Evolutionary conservation across 2,113 vertebrate genomes (phyloP).

Genomic region (Oreotrochilus melanogaster): DNA sequence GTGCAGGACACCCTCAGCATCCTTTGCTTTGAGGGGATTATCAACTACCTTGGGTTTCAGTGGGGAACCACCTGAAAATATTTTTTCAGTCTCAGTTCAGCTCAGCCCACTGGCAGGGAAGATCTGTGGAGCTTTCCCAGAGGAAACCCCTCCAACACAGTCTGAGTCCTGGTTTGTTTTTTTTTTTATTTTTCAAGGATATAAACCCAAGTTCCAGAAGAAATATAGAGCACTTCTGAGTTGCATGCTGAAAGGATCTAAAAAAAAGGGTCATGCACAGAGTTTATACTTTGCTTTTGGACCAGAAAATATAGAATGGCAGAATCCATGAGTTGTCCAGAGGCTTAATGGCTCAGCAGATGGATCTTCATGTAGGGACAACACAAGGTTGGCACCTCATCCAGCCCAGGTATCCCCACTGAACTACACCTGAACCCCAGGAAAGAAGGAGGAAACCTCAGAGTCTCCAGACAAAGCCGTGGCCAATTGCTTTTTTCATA

Average conservation of each 20-base stretch:
- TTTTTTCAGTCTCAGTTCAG: background rate
- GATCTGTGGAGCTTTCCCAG: background rate
- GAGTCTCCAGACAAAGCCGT: background rate
- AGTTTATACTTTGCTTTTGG: background rate
- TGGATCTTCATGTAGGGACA: background rate
- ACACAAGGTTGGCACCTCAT: background rate
- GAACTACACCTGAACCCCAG: background rate
- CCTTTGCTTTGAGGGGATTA: background rate
- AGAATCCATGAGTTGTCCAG: background rate
- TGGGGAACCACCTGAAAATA: background rate
- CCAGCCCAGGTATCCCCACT: background rate
- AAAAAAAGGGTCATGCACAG: fast-evolving
- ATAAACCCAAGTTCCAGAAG: background rate
- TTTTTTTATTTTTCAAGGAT: background rate
- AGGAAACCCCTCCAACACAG: background rate
- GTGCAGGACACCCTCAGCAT: background rate
- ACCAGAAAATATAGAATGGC: background rate
- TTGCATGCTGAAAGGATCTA: background rate
- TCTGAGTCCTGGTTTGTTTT: background rate
- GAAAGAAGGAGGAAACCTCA: background rate
- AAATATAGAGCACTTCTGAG: background rate
- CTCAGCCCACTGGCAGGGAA: background rate
- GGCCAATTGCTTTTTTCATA: background rate
- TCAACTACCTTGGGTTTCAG: background rate
- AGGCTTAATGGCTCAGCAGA: background rate